Base-by-base conservation (phyloP, 2,797 vertebrate genomes). In the Argentina silus region DNA sequence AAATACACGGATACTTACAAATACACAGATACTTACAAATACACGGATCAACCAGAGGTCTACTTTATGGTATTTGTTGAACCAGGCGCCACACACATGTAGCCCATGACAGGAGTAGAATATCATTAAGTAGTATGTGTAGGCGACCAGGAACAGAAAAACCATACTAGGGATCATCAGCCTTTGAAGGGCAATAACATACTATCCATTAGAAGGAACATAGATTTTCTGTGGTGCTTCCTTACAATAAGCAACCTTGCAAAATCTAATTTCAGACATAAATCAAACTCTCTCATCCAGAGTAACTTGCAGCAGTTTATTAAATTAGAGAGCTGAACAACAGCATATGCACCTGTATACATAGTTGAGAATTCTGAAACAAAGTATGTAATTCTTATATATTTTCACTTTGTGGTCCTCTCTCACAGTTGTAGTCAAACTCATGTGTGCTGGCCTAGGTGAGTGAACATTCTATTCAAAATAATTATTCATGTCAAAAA, bases 21-120 rank as follows among this genome's bases (percentile, higher is more conserved):
- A 73, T 72, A 94, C 80, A 14, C 91, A 87, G 51, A 92, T 88
- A 12, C 93, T 79, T 74, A 96, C 95, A 82, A 96, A 73, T 72
- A 94, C 80, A 14, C 91, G 87, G 51, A 92, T 88, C 64, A 95
- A 92, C 93, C 94, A 96, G 78, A 95, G 91, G n/a, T 96, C 95
- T 7, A 69, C 84, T 85, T 70, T 92, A 80, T 94, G 93, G 69
- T 88, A 84, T 81, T 93, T 94, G 68, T 78, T 75, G 47, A 97
- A 84, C 94, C 94, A 95, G 0, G 73, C 81, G 61, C 91, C 90
- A 9, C 91, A 86, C 17, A 59, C 70, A 66, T 90, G 76, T 10
- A 93, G 84, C 15, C 89, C 92, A 36, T 87, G 77, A 76, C 84
- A 87, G 36, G 79, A 88, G 83, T 95, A 74, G 80, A 92, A 91